Conservation (phyloP, 1,140 invertebrate genomes). For the Microplitis mediator region DNA sequence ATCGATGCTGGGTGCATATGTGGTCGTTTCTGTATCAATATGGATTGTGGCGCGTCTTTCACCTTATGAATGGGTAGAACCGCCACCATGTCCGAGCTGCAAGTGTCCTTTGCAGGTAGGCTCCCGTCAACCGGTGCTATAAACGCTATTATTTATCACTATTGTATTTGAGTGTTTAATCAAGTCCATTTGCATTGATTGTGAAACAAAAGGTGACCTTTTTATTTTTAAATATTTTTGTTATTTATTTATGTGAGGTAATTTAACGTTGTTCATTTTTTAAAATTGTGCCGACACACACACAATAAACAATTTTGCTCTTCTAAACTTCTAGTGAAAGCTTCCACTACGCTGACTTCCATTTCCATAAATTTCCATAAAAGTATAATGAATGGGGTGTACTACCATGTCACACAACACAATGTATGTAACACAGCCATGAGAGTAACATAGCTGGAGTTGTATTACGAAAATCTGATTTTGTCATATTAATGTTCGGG, state of each 20-base stretch:
- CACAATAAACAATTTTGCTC: constrained; percentile 22
- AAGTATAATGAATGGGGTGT: constrained; percentile 35
- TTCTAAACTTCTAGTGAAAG: constrained; percentile 18
- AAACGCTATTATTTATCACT: not conserved
- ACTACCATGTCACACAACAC: constrained; percentile 16
- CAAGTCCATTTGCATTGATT: not conserved
- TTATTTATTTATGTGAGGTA: too few species aligned
- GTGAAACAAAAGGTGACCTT: not conserved
- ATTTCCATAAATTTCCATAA: constrained; percentile 40
- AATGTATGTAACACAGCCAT: constrained; percentile 13
- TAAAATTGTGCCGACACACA: not conserved
- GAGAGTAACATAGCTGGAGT: constrained; percentile 5
- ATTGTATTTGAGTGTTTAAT: not conserved
- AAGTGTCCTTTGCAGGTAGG: constrained; percentile 59
- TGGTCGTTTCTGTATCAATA: constrained; percentile 72
- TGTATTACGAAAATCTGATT: constrained; percentile 9
- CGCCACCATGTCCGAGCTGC: constrained; percentile 65
- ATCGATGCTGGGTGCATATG: constrained; percentile 70
- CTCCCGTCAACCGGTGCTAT: constrained; percentile 50
- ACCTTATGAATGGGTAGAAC: constrained; percentile 73
- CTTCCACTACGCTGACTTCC: constrained; percentile 9
- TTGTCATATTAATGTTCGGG: not conserved
- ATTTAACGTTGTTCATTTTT: not conserved
- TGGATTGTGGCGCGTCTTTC: constrained; percentile 75
- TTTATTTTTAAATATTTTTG: not conserved